Percentiles rank a stretch among this genome's conserved stretches.
phyloP scores from a whole-genome alignment of 1,140 invertebrate species.

The Cephus cinctus region DNA sequence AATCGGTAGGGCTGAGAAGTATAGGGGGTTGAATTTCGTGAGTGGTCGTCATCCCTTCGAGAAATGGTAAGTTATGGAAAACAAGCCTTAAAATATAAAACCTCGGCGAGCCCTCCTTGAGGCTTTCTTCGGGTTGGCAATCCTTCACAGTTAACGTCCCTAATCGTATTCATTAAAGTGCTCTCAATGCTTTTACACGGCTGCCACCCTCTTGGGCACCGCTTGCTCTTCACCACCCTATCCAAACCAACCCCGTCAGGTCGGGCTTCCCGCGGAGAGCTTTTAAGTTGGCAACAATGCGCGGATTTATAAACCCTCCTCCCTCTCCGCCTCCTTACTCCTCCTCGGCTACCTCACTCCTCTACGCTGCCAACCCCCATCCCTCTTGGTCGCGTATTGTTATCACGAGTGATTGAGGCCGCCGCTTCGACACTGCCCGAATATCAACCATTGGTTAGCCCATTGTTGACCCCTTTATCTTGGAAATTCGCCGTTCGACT shows the following conservation, averaged over 20 bases:
- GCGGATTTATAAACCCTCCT: conserved; percentile 47
- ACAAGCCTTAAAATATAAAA: neutral
- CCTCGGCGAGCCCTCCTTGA: neutral
- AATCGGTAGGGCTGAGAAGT: no score
- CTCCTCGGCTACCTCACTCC: no score
- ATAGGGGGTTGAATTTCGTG: no score
- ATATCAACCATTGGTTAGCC: conserved; percentile 43
- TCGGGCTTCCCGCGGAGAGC: conserved; percentile 25
- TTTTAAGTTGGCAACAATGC: conserved; percentile 49
- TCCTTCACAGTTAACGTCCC: conserved; percentile 47
- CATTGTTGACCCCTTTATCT: conserved; percentile 46
- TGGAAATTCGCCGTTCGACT: conserved; percentile 37
- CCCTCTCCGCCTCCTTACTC: no score
- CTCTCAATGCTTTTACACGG: conserved; percentile 50
- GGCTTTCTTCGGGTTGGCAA: conserved; percentile 29
- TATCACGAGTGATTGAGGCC: conserved; percentile 45
- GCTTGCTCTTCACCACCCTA: conserved; percentile 25
- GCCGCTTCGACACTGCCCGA: conserved; percentile 43
- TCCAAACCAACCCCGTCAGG: conserved; percentile 14
- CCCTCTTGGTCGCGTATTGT: conserved; percentile 42
- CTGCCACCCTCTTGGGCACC: conserved; percentile 24
- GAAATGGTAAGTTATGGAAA: neutral
- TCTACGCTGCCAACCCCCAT: no score
- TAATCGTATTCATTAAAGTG: conserved; percentile 55
- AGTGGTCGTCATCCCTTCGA: no score